phyloP scores from a whole-genome alignment of 2,113 vertebrate genomes.

The Trematocara nigrifrons region DNA sequence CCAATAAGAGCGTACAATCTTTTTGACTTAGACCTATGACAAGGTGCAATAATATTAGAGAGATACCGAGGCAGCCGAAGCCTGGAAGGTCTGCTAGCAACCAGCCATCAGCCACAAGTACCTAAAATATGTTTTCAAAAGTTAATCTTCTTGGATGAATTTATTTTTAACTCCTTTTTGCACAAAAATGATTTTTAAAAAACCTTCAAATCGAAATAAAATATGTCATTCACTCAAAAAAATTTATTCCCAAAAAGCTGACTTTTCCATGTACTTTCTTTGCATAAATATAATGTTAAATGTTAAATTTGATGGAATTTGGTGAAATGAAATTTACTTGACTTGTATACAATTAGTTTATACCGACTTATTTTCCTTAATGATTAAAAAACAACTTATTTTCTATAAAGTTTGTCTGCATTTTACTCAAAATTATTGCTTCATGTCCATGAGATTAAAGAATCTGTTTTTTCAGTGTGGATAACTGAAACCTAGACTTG shows the following conservation, averaged over 20 bases:
- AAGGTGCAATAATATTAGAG: neutral
- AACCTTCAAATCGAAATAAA: neutral
- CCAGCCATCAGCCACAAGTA: neutral
- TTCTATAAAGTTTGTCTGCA: neutral
- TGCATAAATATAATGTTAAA: neutral
- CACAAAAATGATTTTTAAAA: fast-evolving
- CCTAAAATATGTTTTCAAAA: neutral
- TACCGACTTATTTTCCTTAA: neutral
- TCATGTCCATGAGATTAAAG: neutral
- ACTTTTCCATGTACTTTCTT: neutral
- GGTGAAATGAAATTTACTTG: fast-evolving
- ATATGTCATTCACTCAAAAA: neutral
- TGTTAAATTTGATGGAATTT: fast-evolving
- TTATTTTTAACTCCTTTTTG: neutral
- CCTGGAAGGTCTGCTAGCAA: neutral
- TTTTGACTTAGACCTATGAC: neutral
- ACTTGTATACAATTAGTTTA: neutral
- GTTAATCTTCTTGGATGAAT: fast-evolving
- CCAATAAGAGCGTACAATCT: fast-evolving
- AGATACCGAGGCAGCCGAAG: neutral
- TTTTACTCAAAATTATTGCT: neutral
- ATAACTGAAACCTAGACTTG: neutral
- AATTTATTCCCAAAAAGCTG: neutral
- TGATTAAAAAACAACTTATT: neutral
- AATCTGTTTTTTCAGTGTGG: fast-evolving